Evolutionary conservation across 2,113 vertebrate species (phyloP).

Genomic region (Paralichthys olivaceus): DNA sequence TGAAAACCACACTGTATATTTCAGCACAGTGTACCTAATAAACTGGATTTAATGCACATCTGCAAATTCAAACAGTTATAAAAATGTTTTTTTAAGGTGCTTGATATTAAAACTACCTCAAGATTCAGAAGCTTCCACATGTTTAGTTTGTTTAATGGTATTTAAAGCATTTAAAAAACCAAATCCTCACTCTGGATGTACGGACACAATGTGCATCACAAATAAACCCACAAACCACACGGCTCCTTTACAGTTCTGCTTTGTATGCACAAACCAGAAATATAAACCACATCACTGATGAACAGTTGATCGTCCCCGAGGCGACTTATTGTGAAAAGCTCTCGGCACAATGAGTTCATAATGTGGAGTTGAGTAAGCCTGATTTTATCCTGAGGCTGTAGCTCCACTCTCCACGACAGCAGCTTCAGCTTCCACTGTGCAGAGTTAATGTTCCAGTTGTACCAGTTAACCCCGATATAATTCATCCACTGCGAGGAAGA

Average conservation of each 20-base stretch:
- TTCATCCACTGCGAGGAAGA: too few species aligned
- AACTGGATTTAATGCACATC: too few species aligned
- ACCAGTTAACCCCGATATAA: conserved; percentile 4
- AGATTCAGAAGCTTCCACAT: too few species aligned
- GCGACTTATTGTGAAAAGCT: not conserved
- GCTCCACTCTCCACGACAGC: too few species aligned
- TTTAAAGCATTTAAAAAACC: conserved; percentile 1
- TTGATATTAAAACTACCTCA: too few species aligned
- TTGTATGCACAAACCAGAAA: not conserved
- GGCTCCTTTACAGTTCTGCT: too few species aligned
- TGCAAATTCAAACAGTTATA: too few species aligned
- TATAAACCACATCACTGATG: not conserved
- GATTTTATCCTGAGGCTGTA: not conserved
- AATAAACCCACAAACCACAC: not conserved
- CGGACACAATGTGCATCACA: not conserved
- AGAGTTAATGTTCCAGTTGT: conserved; percentile 11
- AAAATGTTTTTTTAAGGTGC: too few species aligned
- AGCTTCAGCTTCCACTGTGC: too few species aligned
- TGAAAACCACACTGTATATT: too few species aligned
- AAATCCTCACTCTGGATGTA: not conserved
- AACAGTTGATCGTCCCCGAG: not conserved
- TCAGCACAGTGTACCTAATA: too few species aligned
- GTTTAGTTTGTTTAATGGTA: too few species aligned
- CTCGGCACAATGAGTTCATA: not conserved
- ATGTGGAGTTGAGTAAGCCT: not conserved